A percentile compares a stretch with the other conserved stretches of the same genome.
phyloP scores from a whole-genome alignment of 2,888 invertebrate species.

The Pseudoips prasinana region DNA sequence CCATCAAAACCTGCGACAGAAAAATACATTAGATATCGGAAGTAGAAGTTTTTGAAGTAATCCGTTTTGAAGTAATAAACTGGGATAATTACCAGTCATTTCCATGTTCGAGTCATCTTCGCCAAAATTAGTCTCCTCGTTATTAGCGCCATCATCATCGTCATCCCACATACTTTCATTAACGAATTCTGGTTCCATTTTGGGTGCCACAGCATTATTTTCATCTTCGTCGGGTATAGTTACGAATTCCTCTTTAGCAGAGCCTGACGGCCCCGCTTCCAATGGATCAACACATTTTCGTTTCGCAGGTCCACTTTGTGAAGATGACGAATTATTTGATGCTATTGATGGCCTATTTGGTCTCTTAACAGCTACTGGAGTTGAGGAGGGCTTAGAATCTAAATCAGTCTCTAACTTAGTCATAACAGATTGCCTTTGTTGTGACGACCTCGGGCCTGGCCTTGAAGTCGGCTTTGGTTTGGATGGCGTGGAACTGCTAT shows the following conservation, averaged over 20 bases:
- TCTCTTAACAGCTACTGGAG: slow-evolving; percentile 83
- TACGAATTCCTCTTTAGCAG: slow-evolving; percentile 77
- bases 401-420: slow-evolving; percentile 84
- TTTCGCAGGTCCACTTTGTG: slow-evolving; percentile 82
- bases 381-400: slow-evolving; percentile 84
- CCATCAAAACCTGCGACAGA: slow-evolving; percentile 70
- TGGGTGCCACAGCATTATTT: slow-evolving; percentile 83
- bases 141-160: slow-evolving; percentile 83
- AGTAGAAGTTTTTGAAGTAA: too few species aligned
- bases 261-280: slow-evolving; percentile 83
- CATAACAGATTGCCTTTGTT: slow-evolving; percentile 83
- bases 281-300: slow-evolving; percentile 83
- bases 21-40: background rate
- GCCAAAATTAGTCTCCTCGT: slow-evolving; percentile 84
- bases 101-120: slow-evolving; percentile 86
- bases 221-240: slow-evolving; percentile 80
- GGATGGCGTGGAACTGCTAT: slow-evolving; percentile 77
- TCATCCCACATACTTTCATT: slow-evolving; percentile 83
- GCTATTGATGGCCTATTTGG: slow-evolving; percentile 85
- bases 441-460: slow-evolving; percentile 85
- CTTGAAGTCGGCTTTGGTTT: slow-evolving; percentile 81
- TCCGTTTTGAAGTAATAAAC: too few species aligned
- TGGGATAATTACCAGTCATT: slow-evolving; percentile 76
- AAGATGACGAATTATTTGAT: slow-evolving; percentile 82
- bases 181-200: slow-evolving; percentile 86